Percentiles rank a stretch among this genome's conserved stretches.
Evolutionary conservation across 1,140 invertebrate genomes (phyloP).

Genomic region (Nixonia krombeini): DNA sequence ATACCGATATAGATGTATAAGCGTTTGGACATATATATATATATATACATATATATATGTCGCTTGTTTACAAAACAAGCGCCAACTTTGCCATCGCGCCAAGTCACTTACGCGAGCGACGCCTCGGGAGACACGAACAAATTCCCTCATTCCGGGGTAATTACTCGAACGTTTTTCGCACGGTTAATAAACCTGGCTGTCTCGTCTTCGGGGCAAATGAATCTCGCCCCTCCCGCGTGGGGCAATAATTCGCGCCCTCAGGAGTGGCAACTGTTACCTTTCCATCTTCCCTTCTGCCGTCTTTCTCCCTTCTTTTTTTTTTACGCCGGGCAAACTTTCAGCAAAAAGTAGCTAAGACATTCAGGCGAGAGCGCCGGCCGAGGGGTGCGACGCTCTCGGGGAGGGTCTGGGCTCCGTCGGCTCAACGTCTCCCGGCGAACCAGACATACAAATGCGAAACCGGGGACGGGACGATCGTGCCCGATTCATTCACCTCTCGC

Average conservation of each 20-base stretch:
- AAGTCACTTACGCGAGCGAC: too few relatives aligned
- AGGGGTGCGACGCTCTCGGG: constrained; percentile 12
- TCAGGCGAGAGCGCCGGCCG: constrained; percentile 27
- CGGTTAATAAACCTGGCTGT: too few relatives aligned
- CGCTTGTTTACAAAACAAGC: too few relatives aligned
- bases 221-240: background rate
- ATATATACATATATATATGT: too few relatives aligned
- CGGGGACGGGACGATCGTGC: background rate
- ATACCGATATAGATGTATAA: too few relatives aligned
- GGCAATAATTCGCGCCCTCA: constrained; percentile 16
- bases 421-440: constrained; percentile 23
- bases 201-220: background rate
- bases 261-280: background rate
- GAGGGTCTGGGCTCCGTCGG: constrained; percentile 20
- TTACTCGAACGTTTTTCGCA: too few relatives aligned
- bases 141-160: too few relatives aligned
- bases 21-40: too few relatives aligned
- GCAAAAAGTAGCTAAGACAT: constrained; percentile 39
- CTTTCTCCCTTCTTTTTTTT: constrained; percentile 18
- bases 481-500: constrained; percentile 20
- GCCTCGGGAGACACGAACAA: too few relatives aligned
- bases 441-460: constrained; percentile 26
- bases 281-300: too few relatives aligned
- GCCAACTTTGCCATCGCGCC: too few relatives aligned
- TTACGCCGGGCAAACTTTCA: constrained; percentile 32